Conservation (phyloP, 1,140 invertebrate genomes). For the Drosophila repleta region DNA sequence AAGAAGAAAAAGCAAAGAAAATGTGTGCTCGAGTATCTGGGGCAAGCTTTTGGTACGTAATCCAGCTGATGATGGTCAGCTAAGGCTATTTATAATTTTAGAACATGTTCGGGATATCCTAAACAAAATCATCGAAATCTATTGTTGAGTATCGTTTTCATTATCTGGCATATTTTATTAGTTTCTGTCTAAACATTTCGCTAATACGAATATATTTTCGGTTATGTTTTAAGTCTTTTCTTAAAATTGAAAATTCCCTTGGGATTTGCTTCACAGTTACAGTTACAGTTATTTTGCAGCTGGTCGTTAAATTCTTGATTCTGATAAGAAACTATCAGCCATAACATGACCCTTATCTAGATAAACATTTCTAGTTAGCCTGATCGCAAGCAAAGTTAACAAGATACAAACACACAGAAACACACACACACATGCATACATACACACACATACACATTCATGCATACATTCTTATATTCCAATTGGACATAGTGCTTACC, state of each 20-base stretch:
- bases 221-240: too few species aligned
- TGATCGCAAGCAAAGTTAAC: constrained; percentile 1
- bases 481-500: constrained; percentile 85
- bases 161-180: neutral
- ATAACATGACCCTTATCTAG: constrained; percentile 12
- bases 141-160: neutral
- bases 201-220: too few species aligned
- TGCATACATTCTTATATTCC: neutral
- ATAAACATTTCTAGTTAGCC: neutral
- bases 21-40: constrained; percentile 43
- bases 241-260: too few species aligned
- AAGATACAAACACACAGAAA: constrained; percentile 4
- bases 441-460: neutral
- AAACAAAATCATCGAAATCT: neutral
- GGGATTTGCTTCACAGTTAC: neutral
- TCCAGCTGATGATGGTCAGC: constrained; percentile 32
- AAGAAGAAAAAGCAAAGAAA: neutral
- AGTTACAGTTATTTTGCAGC: neutral
- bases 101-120: constrained; percentile 21
- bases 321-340: neutral
- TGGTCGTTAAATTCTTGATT: neutral
- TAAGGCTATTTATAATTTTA: constrained; percentile 33
- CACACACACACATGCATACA: neutral
- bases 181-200: too few species aligned
- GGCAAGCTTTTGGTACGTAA: constrained; percentile 43